Conservation (phyloP, 2,797 vertebrate genomes). For the Tenualosa thibaudeaui region DNA sequence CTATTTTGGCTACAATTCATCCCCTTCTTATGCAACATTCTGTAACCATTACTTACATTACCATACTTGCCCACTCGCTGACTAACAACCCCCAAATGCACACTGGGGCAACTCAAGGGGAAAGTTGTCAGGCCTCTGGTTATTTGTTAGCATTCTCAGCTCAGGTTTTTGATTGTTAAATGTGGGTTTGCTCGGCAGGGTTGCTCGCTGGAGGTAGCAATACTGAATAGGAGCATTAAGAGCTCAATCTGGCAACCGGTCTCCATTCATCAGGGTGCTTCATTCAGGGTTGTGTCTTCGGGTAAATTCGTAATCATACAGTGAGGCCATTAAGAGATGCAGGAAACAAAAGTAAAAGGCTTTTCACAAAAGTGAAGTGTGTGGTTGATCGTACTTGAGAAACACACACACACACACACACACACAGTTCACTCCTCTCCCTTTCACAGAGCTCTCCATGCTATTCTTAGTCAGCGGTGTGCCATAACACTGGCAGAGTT, state of each 20-base stretch:
- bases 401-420: not conserved
- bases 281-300: not conserved
- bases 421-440: conserved; percentile 6
- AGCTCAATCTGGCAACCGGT: too few species aligned
- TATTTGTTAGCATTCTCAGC: too few species aligned
- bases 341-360: not conserved
- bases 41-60: not conserved
- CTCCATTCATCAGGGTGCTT: not conserved
- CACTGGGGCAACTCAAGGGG: not conserved
- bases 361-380: not conserved
- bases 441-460: conserved; percentile 30
- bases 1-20: not conserved
- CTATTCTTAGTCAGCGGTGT: conserved; percentile 56
- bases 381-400: not conserved
- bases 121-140: too few species aligned
- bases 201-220: not conserved
- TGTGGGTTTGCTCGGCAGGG: not conserved
- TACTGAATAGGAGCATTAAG: not conserved
- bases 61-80: not conserved
- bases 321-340: not conserved
- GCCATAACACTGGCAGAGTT: conserved; percentile 49
- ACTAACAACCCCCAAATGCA: not conserved
- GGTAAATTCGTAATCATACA: not conserved
- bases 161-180: not conserved
- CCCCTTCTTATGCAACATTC: not conserved